Evolutionary conservation across 2,113 vertebrate genomes (phyloP).

Genomic region (Sakesphorus luctuosus): DNA sequence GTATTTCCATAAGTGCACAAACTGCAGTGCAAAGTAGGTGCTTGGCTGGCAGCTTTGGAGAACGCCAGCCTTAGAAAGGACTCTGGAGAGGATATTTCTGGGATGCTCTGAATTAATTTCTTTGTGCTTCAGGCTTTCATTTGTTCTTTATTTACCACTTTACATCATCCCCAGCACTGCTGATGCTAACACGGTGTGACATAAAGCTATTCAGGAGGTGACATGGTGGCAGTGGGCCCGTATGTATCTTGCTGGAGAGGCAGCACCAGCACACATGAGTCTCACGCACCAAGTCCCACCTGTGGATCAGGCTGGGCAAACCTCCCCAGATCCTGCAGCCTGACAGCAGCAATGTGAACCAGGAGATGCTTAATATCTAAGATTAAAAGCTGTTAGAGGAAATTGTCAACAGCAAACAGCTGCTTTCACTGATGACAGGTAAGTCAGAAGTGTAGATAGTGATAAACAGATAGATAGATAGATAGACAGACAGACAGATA

Average conservation of each 20-base stretch:
- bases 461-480: not conserved
- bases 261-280: not conserved
- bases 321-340: not conserved
- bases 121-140: not conserved
- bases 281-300: rapidly evolving
- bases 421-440: not conserved
- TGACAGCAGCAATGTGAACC: not conserved
- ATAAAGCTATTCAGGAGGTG: not conserved
- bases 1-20: not conserved
- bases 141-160: slow-evolving; percentile 15
- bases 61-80: rapidly evolving
- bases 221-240: rapidly evolving
- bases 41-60: not conserved
- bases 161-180: not conserved
- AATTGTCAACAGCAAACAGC: not conserved
- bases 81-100: not conserved
- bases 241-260: not conserved
- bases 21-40: not conserved
- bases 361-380: not conserved
- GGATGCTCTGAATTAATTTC: not conserved
- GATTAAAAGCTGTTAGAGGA: not conserved
- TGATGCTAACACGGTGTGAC: not conserved
- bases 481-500: not conserved
- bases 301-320: not conserved
- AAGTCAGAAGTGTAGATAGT: not conserved